Percentiles rank a stretch among this genome's conserved stretches.
Evolutionary conservation across 2,113 vertebrate species (phyloP).

Genomic region (Mohoua ochrocephala): DNA sequence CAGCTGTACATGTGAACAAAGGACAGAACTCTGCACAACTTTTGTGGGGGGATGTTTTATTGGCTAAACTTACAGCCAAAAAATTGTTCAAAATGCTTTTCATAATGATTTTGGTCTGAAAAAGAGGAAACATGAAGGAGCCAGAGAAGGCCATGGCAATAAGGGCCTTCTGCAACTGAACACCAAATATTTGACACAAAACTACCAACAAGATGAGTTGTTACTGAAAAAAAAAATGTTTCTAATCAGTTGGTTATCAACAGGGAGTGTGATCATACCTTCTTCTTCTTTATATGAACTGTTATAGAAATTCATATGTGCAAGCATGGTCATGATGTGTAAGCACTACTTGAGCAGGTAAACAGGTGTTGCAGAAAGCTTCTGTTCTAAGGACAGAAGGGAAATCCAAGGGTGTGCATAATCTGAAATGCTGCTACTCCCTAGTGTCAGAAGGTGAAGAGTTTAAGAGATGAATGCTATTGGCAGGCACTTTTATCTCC

Average conservation of each 20-base stretch:
- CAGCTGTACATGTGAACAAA: background rate
- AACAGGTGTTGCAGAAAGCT: background rate
- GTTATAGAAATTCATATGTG: background rate
- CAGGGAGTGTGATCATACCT: background rate
- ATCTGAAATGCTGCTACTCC: background rate
- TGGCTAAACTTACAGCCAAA: background rate
- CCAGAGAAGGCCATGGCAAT: background rate
- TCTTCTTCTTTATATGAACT: background rate
- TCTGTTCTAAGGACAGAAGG: background rate
- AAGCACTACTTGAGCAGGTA: rapidly evolving
- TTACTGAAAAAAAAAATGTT: background rate
- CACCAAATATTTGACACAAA: background rate
- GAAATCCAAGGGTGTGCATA: background rate
- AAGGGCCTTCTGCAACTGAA: background rate
- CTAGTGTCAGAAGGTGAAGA: background rate
- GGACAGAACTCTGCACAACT: background rate
- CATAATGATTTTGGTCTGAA: background rate
- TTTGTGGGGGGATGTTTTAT: background rate
- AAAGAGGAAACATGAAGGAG: rapidly evolving
- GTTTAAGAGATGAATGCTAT: background rate
- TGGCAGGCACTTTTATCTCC: background rate
- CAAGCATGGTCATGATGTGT: rapidly evolving
- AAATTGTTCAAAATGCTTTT: background rate
- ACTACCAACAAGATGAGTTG: background rate
- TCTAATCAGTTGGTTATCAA: background rate